Evolutionary conservation across 2,113 vertebrate genomes (phyloP).

Genomic region (Neogale vison): DNA sequence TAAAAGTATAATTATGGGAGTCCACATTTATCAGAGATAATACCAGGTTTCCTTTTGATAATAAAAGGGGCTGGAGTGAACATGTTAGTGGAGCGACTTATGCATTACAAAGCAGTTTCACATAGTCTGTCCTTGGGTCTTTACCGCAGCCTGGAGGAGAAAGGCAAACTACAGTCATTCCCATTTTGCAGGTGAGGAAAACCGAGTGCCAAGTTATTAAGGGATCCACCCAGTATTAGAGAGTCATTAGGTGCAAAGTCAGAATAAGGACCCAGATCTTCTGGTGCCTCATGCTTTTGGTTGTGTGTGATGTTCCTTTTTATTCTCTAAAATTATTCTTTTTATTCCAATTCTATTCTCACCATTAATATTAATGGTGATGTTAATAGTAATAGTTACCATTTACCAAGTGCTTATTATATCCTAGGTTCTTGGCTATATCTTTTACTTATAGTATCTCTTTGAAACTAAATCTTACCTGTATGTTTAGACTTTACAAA

Average conservation of each 20-base stretch:
- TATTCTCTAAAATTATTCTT: background rate
- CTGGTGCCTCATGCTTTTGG: background rate
- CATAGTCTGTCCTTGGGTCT: background rate
- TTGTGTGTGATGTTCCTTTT: background rate
- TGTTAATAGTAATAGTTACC: background rate
- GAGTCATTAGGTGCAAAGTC: background rate
- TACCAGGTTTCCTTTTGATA: background rate
- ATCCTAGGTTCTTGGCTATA: background rate
- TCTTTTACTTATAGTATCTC: background rate
- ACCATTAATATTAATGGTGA: background rate
- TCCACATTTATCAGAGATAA: conserved; percentile 9
- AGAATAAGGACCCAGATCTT: background rate
- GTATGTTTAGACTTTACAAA: conserved; percentile 19
- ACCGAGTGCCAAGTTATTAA: background rate
- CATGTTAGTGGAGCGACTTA: background rate
- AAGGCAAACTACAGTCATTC: background rate
- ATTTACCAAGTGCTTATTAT: background rate
- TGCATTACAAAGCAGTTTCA: background rate
- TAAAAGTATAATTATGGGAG: conserved; percentile 28
- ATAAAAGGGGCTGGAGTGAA: background rate
- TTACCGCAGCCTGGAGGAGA: background rate
- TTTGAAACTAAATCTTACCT: background rate
- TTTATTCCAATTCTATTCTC: background rate
- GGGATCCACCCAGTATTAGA: background rate
- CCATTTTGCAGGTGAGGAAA: conserved; percentile 8